phyloP scores from a whole-genome alignment of 2,113 vertebrate genomes.

The Prietella phreatophila region DNA sequence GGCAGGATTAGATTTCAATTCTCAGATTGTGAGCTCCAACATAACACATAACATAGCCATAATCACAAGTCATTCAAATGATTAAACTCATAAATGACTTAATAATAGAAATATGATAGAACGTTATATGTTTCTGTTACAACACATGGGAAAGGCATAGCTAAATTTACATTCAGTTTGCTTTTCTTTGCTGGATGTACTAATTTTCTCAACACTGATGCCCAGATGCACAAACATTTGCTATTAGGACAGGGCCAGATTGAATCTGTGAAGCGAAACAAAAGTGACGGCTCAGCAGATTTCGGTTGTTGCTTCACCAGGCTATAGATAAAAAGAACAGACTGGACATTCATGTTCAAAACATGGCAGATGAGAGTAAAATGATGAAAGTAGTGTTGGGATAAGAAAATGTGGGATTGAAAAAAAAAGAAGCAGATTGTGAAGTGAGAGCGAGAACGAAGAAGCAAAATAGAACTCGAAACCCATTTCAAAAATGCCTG shows the following conservation, averaged over 20 bases:
- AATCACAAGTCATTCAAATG: neutral
- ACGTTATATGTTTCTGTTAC: neutral
- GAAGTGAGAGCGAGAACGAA: neutral
- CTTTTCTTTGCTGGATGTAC: neutral
- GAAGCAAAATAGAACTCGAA: neutral
- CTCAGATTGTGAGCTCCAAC: neutral
- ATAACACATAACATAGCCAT: neutral
- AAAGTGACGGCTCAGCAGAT: neutral
- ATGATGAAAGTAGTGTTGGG: neutral
- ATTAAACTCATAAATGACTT: neutral
- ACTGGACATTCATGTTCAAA: neutral
- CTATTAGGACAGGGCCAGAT: neutral
- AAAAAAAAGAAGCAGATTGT: too few species aligned
- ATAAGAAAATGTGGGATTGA: neutral
- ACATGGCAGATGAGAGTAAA: neutral
- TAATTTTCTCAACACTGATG: neutral
- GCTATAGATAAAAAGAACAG: neutral
- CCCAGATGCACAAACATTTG: conserved; percentile 8
- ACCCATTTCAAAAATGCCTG: neutral
- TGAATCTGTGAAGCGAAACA: neutral
- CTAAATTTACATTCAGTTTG: neutral
- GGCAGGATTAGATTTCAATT: neutral
- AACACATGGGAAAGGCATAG: neutral
- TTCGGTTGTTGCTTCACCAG: neutral
- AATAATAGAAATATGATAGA: neutral